phyloP scores from a whole-genome alignment of 2,797 vertebrate species.

The Pterois miles region DNA sequence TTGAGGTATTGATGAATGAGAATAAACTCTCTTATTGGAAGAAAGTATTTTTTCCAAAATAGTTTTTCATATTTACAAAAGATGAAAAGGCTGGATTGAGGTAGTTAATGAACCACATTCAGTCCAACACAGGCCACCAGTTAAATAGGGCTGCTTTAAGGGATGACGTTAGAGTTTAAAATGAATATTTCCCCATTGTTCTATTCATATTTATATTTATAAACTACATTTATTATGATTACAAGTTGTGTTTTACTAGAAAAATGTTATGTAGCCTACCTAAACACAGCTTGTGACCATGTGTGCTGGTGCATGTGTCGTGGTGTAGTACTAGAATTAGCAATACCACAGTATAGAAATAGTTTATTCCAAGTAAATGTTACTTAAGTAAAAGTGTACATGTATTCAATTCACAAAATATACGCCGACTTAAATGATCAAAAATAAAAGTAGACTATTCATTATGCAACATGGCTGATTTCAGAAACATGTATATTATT shows the following conservation, averaged over 20 bases:
- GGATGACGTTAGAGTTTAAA: background rate
- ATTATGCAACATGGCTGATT: background rate
- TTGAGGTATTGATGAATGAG: no score
- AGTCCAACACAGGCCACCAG: no score
- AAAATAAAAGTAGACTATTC: background rate
- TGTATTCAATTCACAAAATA: background rate
- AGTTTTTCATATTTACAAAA: no score
- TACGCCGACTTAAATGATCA: background rate
- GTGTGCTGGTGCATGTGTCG: background rate
- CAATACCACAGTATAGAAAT: background rate
- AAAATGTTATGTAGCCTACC: background rate
- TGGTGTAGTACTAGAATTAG: no score
- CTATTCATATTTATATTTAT: background rate
- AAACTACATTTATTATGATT: background rate
- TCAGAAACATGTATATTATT: background rate
- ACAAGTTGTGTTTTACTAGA: background rate
- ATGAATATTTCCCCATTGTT: background rate
- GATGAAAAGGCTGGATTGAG: no score
- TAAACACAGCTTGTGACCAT: background rate
- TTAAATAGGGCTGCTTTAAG: no score
- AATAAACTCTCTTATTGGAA: no score
- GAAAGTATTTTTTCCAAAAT: no score
- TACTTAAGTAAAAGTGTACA: background rate
- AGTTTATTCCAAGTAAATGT: no score
- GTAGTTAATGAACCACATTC: no score